Conservation (phyloP, 2,888 invertebrate genomes). For the Acanthosepion esculentum region DNA sequence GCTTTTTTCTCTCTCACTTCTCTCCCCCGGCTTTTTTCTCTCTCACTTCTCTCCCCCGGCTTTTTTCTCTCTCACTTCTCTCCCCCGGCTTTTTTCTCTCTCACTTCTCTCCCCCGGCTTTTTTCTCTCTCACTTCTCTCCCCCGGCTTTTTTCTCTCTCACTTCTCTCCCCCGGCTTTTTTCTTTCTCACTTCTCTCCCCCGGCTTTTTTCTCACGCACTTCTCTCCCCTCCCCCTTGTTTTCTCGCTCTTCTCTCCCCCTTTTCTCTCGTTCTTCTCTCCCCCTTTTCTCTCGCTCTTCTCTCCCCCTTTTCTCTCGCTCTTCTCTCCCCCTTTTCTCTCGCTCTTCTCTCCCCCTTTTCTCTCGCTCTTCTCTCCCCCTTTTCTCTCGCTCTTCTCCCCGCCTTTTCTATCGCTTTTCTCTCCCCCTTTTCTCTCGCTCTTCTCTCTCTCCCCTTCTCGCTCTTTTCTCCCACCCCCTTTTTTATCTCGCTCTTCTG, state of each 20-base stretch:
- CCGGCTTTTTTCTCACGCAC: neutral
- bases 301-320: neutral
- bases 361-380: neutral
- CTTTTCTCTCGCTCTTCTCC: neutral
- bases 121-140: neutral
- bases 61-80: rapidly evolving
- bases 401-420: neutral
- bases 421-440: neutral
- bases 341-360: rapidly evolving
- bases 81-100: too few species aligned
- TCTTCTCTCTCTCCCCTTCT: neutral
- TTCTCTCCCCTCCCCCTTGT: neutral
- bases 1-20: too few species aligned
- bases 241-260: neutral
- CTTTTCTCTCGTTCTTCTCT: neutral
- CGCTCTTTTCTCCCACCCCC: too few species aligned
- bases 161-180: rapidly evolving
- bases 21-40: too few species aligned
- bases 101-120: too few species aligned
- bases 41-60: too few species aligned
- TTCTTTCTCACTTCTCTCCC: neutral
- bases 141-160: too few species aligned
- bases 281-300: too few species aligned
- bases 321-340: too few species aligned
- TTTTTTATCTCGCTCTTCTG: too few species aligned